Evolutionary conservation across 1,140 invertebrate species (phyloP).

Genomic region (Meteorus sp.): DNA sequence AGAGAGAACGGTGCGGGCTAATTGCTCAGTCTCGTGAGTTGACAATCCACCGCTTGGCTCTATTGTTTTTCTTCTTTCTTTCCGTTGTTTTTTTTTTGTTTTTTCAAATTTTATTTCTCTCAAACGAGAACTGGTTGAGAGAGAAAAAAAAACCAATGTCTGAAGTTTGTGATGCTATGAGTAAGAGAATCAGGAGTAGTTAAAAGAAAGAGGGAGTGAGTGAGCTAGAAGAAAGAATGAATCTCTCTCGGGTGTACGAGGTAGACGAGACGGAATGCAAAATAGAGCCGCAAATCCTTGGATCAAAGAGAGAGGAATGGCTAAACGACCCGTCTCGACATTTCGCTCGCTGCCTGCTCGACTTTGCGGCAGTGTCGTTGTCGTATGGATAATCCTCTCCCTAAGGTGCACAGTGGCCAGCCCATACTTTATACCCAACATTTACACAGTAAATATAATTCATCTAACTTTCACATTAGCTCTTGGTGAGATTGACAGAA

Average conservation of each 20-base stretch:
- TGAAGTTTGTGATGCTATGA: background rate
- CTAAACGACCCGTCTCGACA: slow-evolving; percentile 37
- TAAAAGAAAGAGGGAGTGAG: background rate
- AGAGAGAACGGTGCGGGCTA: slow-evolving; percentile 28
- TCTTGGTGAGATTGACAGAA: too few relatives aligned
- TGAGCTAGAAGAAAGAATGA: slow-evolving; percentile 17
- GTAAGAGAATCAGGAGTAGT: slow-evolving; percentile 9
- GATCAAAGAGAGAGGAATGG: slow-evolving; percentile 33
- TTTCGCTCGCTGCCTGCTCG: slow-evolving; percentile 35
- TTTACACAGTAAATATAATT: too few relatives aligned
- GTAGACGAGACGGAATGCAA: slow-evolving; percentile 49
- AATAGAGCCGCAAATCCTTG: slow-evolving; percentile 47
- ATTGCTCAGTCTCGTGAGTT: slow-evolving; percentile 35
- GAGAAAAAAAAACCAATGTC: slow-evolving; percentile 15
- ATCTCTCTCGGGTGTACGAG: slow-evolving; percentile 24
- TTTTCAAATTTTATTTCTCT: slow-evolving; percentile 16
- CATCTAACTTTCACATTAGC: too few relatives aligned
- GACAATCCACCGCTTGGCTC: slow-evolving; percentile 33
- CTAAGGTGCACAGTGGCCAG: too few relatives aligned
- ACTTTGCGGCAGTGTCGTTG: slow-evolving; percentile 17
- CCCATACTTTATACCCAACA: too few relatives aligned
- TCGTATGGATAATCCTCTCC: slow-evolving; percentile 13
- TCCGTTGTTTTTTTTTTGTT: slow-evolving; percentile 14
- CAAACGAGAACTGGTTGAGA: background rate
- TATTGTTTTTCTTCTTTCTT: slow-evolving; percentile 12